Conservation (phyloP, 2,113 vertebrate genomes). For the Grantiella picta region DNA sequence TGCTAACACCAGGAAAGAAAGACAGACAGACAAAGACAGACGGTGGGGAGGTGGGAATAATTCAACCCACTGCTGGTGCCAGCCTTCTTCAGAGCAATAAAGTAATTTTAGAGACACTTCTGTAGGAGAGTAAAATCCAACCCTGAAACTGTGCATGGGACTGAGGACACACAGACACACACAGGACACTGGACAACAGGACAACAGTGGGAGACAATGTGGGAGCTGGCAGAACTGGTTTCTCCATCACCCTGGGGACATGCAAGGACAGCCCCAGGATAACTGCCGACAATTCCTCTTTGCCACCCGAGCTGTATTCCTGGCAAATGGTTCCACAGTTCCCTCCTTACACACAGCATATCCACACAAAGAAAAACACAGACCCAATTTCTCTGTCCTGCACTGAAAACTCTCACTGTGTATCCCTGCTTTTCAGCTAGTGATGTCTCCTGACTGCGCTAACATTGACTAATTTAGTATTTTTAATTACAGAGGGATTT, state of each 20-base stretch:
- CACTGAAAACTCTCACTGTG: not conserved
- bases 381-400: not conserved
- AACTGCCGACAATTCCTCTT: not conserved
- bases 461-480: slow-evolving; percentile 25
- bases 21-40: not conserved
- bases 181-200: not conserved
- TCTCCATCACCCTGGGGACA: not conserved
- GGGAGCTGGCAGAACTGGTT: not conserved
- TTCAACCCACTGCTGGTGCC: not conserved
- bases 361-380: not conserved
- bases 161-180: not conserved
- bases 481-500: slow-evolving; percentile 55
- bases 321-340: not conserved
- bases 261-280: not conserved
- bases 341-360: not conserved
- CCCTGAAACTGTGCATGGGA: not conserved
- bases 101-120: not conserved
- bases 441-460: not conserved
- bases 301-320: not conserved
- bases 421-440: not conserved
- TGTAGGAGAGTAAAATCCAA: not conserved
- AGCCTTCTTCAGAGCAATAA: not conserved
- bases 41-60: not conserved
- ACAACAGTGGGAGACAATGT: not conserved
- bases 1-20: not conserved